These are phyloP conservation scores for Cremastinae sp. DNA, from an alignment of 2,888 invertebrate genomes.

Conservation along the genomic window DNA sequence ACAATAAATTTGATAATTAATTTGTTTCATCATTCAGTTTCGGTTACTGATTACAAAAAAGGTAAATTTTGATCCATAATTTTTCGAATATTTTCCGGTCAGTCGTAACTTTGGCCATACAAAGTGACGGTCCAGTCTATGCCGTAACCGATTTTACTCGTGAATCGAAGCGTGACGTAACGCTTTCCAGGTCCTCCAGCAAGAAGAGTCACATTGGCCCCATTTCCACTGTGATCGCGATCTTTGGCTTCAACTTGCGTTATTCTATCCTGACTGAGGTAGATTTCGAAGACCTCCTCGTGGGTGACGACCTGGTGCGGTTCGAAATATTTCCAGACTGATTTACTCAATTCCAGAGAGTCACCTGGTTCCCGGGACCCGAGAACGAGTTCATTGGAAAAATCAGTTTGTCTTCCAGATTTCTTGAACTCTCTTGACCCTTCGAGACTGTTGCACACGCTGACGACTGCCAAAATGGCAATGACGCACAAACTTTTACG, in stretches of 20 bases:
- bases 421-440: not conserved
- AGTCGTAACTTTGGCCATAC: constrained; percentile 40
- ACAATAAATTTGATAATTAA: too few relatives aligned
- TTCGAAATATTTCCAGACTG: constrained; percentile 66
- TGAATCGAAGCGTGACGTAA: constrained; percentile 76
- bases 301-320: constrained; percentile 66
- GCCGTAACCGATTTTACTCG: constrained; percentile 77
- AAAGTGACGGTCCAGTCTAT: constrained; percentile 74
- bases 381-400: constrained; percentile 58
- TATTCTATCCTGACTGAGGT: constrained; percentile 66
- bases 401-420: not conserved
- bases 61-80: not conserved
- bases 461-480: constrained; percentile 5
- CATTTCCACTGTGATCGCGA: constrained; percentile 76
- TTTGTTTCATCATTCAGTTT: too few relatives aligned
- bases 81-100: too few relatives aligned
- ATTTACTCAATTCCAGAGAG: constrained; percentile 45
- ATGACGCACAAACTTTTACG: constrained; percentile 14
- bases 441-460: not conserved
- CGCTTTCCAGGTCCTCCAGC: constrained; percentile 75
- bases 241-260: constrained; percentile 76
- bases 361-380: constrained; percentile 56
- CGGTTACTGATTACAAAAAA: not conserved
- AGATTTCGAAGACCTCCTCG: constrained; percentile 66
- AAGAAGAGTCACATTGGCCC: constrained; percentile 76